A percentile compares a stretch with the other conserved stretches of the same genome.
Evolutionary conservation across 2,888 invertebrate species (phyloP).

Genomic region (Sicus ferrugineus): DNA sequence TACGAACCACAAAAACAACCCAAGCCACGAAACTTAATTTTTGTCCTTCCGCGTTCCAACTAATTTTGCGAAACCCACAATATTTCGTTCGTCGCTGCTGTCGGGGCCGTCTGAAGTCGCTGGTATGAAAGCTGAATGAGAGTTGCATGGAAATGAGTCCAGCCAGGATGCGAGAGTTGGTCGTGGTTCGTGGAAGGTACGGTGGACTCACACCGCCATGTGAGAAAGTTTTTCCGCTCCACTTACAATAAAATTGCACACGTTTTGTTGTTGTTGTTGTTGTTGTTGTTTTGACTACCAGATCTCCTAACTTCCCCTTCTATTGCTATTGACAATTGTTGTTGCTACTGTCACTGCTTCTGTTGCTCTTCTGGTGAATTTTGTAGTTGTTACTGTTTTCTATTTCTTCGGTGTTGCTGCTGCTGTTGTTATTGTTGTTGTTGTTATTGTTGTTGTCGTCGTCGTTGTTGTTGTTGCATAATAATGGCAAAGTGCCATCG

Average conservation of each 20-base stretch:
- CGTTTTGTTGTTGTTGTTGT: not conserved
- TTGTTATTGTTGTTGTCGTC: not conserved
- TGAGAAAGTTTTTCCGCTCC: not conserved
- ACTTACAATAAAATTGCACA: not conserved
- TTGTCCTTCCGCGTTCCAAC: not conserved
- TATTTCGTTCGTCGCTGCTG: not conserved
- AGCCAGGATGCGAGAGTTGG: not conserved
- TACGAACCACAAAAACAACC: not conserved
- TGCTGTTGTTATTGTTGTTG: slow-evolving; percentile 12
- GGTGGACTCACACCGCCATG: not conserved
- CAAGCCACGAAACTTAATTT: not conserved
- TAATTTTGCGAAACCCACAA: not conserved
- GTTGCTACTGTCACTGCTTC: too few species aligned
- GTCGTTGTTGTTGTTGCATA: slow-evolving; percentile 13
- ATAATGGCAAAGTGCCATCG: slow-evolving; percentile 60
- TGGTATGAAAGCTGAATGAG: not conserved
- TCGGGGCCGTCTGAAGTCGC: not conserved
- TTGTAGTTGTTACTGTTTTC: not conserved
- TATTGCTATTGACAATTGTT: slow-evolving; percentile 19
- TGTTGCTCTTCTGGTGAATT: not conserved
- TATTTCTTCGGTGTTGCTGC: slow-evolving; percentile 1
- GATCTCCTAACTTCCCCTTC: slow-evolving; percentile 3
- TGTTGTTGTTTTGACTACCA: too few species aligned
- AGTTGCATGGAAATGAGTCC: not conserved
- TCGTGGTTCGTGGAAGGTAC: not conserved